Conservation (phyloP, 2,113 vertebrate genomes). For the Proterorhinus semilunaris region DNA sequence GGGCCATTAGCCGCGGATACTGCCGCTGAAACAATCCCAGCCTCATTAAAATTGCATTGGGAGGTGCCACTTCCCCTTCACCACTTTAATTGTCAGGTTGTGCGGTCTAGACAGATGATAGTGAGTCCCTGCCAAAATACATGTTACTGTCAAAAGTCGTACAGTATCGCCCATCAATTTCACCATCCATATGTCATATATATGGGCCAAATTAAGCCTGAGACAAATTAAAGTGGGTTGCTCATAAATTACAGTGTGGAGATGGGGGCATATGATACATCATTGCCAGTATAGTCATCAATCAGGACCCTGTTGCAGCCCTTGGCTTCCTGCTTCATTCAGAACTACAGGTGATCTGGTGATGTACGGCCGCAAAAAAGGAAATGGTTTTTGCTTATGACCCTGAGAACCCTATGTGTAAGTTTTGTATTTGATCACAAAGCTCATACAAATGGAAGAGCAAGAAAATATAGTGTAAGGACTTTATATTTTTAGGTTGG, state of each 20-base stretch:
- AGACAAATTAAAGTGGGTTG: constrained; percentile 68
- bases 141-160: constrained; percentile 46
- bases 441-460: no score
- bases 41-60: constrained; percentile 76
- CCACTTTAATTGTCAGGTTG: constrained; percentile 76
- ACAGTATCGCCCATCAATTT: constrained; percentile 54
- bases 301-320: constrained; percentile 53
- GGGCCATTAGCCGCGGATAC: constrained; percentile 55
- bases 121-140: constrained; percentile 67
- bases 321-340: constrained; percentile 28
- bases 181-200: constrained; percentile 57
- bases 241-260: constrained; percentile 69
- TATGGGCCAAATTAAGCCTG: constrained; percentile 64
- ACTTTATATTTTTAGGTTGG: no score
- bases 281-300: constrained; percentile 65
- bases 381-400: constrained; percentile 23
- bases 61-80: constrained; percentile 71
- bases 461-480: no score
- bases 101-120: constrained; percentile 72
- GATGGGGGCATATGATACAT: constrained; percentile 52
- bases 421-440: neutral
- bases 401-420: neutral
- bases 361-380: constrained; percentile 25
- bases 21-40: constrained; percentile 50
- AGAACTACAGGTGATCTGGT: constrained; percentile 37